A percentile compares a stretch with the other conserved stretches of the same genome.
Conservation (phyloP, 2,113 vertebrate genomes). For the Pandion haliaetus region DNA sequence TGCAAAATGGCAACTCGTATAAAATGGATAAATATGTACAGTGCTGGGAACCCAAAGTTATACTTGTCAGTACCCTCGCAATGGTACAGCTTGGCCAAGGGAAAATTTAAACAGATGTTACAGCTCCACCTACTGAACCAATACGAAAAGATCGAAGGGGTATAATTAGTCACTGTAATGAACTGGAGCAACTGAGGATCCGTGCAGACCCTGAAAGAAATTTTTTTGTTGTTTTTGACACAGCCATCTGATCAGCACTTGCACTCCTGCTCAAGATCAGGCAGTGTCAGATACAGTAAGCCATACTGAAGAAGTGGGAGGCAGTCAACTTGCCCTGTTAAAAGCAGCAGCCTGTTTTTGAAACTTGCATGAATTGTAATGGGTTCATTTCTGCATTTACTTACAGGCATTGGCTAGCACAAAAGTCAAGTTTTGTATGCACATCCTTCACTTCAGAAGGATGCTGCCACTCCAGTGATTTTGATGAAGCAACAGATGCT, state of each 20-base stretch:
- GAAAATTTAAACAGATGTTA: neutral
- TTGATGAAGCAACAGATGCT: neutral
- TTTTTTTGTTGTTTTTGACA: neutral
- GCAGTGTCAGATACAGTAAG: neutral
- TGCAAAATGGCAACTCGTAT: neutral
- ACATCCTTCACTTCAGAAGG: neutral
- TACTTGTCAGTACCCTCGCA: neutral
- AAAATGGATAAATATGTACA: neutral
- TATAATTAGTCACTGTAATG: neutral
- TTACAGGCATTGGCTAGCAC: neutral
- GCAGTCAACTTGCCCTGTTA: neutral
- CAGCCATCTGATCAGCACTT: neutral
- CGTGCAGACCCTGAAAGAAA: neutral
- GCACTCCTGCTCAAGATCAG: neutral
- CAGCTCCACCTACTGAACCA: constrained; percentile 10
- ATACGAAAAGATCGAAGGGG: neutral
- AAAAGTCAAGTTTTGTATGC: neutral
- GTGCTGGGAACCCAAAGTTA: neutral
- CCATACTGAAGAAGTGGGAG: neutral
- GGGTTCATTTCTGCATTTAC: neutral
- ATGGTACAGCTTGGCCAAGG: neutral
- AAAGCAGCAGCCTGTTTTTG: neutral
- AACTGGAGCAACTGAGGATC: neutral
- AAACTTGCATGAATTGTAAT: neutral
- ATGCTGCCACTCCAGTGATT: neutral